phyloP scores from a whole-genome alignment of 2,113 vertebrate genomes.

The Apistogramma diplotaenia region DNA sequence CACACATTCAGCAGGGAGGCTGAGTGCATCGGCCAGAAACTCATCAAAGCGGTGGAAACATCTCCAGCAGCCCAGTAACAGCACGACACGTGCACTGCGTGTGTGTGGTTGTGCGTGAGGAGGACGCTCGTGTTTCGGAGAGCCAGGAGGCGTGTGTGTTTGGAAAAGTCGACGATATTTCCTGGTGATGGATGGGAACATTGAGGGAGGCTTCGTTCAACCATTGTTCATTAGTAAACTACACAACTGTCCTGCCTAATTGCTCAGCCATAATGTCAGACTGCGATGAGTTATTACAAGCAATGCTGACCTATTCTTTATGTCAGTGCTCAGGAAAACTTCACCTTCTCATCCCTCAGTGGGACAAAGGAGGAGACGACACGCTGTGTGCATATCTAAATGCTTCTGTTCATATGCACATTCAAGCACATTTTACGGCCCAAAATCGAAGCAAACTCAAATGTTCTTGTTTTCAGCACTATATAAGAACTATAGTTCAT shows the following conservation, averaged over 20 bases:
- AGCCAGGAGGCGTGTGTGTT: slow-evolving; percentile 15
- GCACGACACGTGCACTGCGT: slow-evolving; percentile 36
- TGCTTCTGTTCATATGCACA: not conserved
- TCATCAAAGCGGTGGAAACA: slow-evolving; percentile 71
- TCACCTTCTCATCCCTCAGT: slow-evolving; percentile 16
- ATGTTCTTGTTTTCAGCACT: not conserved
- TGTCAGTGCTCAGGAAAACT: slow-evolving; percentile 16
- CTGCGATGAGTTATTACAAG: slow-evolving; percentile 46
- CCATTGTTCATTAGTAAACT: slow-evolving; percentile 67
- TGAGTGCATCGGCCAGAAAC: slow-evolving; percentile 66
- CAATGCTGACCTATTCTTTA: slow-evolving; percentile 37
- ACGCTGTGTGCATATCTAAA: not conserved
- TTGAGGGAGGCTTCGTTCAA: slow-evolving; percentile 53
- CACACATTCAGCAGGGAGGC: slow-evolving; percentile 71
- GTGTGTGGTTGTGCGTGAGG: slow-evolving; percentile 5
- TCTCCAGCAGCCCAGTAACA: slow-evolving; percentile 68
- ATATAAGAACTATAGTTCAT: no score
- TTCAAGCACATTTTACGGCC: not conserved
- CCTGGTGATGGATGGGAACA: slow-evolving; percentile 61
- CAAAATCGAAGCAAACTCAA: not conserved
- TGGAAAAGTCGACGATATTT: slow-evolving; percentile 44
- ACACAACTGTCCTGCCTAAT: slow-evolving; percentile 64
- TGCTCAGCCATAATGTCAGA: slow-evolving; percentile 62
- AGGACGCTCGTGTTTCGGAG: not conserved
- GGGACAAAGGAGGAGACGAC: not conserved